Evolutionary conservation across 1,140 invertebrate genomes (phyloP).

Genomic region (Lordiphosa stackelbergi): DNA sequence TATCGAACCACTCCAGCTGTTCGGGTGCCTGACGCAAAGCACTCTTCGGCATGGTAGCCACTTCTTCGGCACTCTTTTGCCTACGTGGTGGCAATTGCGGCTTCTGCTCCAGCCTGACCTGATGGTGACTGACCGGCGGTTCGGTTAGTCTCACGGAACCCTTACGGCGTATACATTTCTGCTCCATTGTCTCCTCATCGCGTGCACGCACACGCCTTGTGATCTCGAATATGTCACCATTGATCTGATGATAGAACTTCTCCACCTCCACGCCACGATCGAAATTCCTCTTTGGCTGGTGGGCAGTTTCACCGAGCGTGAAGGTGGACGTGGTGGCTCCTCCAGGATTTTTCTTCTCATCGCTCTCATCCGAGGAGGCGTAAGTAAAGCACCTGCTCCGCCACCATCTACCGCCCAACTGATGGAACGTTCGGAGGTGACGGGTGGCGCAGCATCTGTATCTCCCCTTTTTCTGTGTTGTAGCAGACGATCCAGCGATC

Average conservation of each 20-base stretch:
- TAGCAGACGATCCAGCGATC: conserved; percentile 68
- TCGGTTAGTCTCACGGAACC: conserved; percentile 53
- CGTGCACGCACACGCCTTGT: conserved; percentile 65
- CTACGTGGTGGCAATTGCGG: no score
- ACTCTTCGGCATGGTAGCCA: no score
- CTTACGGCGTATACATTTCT: conserved; percentile 64
- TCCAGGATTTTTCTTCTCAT: conserved; percentile 56
- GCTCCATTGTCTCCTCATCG: conserved; percentile 72
- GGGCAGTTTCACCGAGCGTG: conserved; percentile 38
- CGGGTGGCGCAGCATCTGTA: conserved; percentile 4
- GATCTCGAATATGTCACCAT: conserved; percentile 76
- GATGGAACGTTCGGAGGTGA: conserved; percentile 61
- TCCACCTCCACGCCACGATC: conserved; percentile 74
- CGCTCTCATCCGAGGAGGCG: conserved; percentile 58
- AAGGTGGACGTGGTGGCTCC: conserved; percentile 48
- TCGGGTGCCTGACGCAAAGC: no score
- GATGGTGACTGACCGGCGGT: conserved; percentile 22
- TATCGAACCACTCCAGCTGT: no score
- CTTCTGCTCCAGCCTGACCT: no score
- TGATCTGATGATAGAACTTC: conserved; percentile 77
- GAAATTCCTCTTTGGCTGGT: conserved; percentile 70
- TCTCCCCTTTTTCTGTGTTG: conserved; percentile 25
- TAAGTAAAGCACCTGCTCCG: conserved; percentile 52
- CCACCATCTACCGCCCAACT: conserved; percentile 69
- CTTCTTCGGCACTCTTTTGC: no score